phyloP scores from a whole-genome alignment of 2,797 vertebrate species.

The Nasua narica region DNA sequence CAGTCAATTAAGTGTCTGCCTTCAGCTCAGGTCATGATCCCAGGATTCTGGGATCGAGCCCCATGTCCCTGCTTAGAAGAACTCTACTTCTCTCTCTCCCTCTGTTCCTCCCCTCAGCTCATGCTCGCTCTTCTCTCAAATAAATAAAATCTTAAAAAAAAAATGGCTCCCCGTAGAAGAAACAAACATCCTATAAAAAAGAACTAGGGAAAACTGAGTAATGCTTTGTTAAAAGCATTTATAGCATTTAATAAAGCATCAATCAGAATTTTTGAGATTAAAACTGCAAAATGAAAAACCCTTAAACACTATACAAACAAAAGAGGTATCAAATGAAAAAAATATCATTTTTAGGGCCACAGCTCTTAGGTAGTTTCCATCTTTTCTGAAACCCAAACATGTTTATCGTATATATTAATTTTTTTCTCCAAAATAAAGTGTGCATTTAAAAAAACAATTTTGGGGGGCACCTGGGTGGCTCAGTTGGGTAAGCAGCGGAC shows the following conservation, averaged over 20 bases:
- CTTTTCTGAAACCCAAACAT: background rate
- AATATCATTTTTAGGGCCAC: background rate
- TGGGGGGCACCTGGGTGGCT: too few relatives aligned
- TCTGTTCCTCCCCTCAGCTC: too few relatives aligned
- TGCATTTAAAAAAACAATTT: background rate
- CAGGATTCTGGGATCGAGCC: too few relatives aligned
- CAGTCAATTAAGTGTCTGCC: too few relatives aligned
- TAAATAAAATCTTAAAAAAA: too few relatives aligned
- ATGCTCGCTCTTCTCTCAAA: too few relatives aligned
- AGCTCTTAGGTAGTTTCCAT: background rate
- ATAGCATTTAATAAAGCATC: background rate
- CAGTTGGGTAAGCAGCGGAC: too few relatives aligned
- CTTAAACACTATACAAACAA: slow-evolving; percentile 4
- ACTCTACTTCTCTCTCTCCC: too few relatives aligned
- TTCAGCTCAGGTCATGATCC: too few relatives aligned
- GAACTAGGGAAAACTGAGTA: background rate
- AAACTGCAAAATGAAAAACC: background rate
- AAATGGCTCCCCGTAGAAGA: background rate
- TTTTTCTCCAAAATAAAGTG: background rate
- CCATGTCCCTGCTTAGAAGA: too few relatives aligned
- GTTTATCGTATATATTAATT: background rate
- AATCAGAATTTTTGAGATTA: background rate
- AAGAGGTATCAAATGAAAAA: background rate
- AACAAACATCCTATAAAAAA: background rate
- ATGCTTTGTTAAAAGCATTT: background rate